phyloP scores from a whole-genome alignment of 2,797 vertebrate species.

The Rhinatrema bivittatum region DNA sequence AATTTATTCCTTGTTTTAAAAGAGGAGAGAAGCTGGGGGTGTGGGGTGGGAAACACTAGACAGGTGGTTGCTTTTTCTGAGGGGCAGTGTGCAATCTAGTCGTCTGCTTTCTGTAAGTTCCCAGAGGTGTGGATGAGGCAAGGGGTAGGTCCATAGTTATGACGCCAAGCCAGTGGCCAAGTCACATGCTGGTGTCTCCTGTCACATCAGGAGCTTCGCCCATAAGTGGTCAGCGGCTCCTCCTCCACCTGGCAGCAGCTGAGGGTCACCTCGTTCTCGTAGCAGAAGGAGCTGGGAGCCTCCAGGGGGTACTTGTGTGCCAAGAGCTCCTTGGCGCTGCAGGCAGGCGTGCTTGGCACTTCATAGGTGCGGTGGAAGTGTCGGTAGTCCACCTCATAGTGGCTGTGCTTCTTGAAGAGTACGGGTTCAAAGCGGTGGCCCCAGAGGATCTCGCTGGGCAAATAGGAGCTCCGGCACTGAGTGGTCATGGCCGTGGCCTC shows the following conservation, averaged over 20 bases:
- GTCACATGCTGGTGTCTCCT: not conserved
- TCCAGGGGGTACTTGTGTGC: conserved; percentile 58
- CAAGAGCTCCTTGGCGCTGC: conserved; percentile 77
- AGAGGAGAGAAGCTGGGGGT: no score
- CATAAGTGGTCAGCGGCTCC: conserved; percentile 3
- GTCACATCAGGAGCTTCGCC: conserved; percentile 17
- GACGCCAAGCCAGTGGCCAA: not conserved
- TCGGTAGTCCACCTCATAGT: conserved; percentile 84
- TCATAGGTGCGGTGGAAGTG: conserved; percentile 81
- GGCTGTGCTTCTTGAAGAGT: conserved; percentile 76
- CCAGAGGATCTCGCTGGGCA: conserved; percentile 81
- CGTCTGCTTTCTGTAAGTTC: no score
- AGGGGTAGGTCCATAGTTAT: no score
- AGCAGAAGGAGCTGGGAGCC: conserved; percentile 75
- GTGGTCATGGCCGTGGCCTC: conserved; percentile 92
- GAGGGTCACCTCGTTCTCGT: conserved; percentile 83
- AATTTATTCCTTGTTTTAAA: no score
- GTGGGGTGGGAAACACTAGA: no score
- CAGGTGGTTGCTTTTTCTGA: no score
- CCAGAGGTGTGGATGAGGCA: no score
- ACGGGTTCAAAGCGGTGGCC: conserved; percentile 83
- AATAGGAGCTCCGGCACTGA: conserved; percentile 83
- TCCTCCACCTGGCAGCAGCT: conserved; percentile 43
- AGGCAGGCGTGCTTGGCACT: conserved; percentile 70
- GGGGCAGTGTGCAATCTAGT: no score